Evolutionary conservation across 2,888 invertebrate species (phyloP), one percentile per base, ranked within the genome.

Genomic region (Drosophila vallismaia): DNA sequence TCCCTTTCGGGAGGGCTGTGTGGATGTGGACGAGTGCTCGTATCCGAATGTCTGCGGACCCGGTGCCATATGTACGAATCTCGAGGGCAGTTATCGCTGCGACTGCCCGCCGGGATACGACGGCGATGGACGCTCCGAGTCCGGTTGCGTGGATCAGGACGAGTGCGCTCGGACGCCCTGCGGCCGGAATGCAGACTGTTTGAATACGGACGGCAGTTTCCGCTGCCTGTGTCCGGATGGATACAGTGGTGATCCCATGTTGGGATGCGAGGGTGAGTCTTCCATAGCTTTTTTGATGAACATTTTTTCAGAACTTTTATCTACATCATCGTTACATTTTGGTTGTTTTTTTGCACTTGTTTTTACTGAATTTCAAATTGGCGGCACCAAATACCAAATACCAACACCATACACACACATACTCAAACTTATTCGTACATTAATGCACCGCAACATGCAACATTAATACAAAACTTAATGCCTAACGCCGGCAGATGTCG

Each of bases 191-290:
- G 97, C 97, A 4, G 92, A 94, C 55, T 97, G 97, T 90, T 94
- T 94, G 71, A 97, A 97, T 90, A 92, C 94, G 54, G 94, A 95
- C 64, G 97, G 96, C 76, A 95, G 94, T 81, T 96, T 94, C 91
- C 94, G 94, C 77, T 97, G 97, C 91, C 89, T 94, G 48, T 97
- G 97, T 91, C 96, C 96, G 54, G 94, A 95, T 83, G 97, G 97
- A 83, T 96, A 94, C 91, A 93, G 94, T 77, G 97, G 97, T 79
- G 95, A 97, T 91, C 95, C 97, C 19, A 93, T 94, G 90, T 92
- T 93, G 54, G 94, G 93, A 79, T 97, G 97, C 69, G 79, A 82
- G 26, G 82, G 87, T 82, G 29, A 85, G 85, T 4, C 0, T 40
- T 12, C 26, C 24, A 40, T 60, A 42, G 48, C 4, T 24, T 49